phyloP scores from a whole-genome alignment of 2,888 invertebrate genomes.

The Allolobophora icterica region DNA sequence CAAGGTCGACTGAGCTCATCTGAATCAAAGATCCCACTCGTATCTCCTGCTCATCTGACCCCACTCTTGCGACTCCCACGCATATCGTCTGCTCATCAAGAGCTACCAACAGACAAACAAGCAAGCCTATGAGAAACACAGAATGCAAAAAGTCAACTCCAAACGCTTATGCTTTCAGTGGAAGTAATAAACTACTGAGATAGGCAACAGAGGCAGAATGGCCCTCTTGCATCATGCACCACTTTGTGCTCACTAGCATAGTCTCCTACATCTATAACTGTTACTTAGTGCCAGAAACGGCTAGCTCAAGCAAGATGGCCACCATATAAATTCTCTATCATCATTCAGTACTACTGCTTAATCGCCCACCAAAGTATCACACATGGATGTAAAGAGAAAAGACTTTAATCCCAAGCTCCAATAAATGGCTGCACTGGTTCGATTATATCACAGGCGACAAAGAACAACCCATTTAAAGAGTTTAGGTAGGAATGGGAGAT shows the following conservation, averaged over 20 bases:
- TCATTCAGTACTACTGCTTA: neutral
- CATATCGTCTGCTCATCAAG: conserved; percentile 71
- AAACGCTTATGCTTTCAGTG: neutral
- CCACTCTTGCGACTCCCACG: conserved; percentile 89
- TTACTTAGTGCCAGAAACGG: neutral
- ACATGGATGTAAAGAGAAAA: too few relatives aligned
- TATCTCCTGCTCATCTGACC: conserved; percentile 78
- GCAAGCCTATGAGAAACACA: neutral
- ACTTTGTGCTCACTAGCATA: neutral
- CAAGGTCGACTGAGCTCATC: conserved; percentile 79
- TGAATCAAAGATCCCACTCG: conserved; percentile 76
- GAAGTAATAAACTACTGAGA: neutral
- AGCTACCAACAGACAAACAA: conserved; percentile 53
- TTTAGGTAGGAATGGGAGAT: too few relatives aligned
- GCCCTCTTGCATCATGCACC: neutral
- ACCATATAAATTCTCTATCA: neutral
- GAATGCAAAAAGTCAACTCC: neutral
- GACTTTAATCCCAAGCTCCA: too few relatives aligned
- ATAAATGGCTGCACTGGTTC: too few relatives aligned
- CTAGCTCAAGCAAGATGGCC: neutral
- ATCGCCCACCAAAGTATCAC: neutral
- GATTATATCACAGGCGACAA: too few relatives aligned
- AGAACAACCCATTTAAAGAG: too few relatives aligned
- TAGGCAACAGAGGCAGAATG: neutral
- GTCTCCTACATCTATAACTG: neutral